Percentiles rank a stretch among this genome's conserved stretches.
These are phyloP conservation scores for Lateolabrax maculatus DNA, from an alignment of 2,797 vertebrate genomes.

Conservation along the genomic window DNA sequence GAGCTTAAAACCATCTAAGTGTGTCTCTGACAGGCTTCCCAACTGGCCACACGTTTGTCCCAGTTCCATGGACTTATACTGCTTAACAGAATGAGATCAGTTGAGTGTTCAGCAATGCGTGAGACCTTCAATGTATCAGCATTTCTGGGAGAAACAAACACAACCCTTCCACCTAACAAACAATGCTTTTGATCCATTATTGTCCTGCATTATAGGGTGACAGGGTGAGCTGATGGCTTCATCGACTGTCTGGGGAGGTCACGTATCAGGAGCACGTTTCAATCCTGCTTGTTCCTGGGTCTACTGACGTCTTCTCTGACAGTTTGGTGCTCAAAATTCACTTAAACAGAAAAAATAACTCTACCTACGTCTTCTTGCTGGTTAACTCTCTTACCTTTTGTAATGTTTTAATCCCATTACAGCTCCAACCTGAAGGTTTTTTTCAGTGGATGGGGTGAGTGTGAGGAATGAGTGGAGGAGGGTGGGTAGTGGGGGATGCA, in stretches of 20 bases:
- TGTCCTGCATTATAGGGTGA: neutral
- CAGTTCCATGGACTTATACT: neutral
- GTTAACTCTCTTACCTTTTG: conserved; percentile 15
- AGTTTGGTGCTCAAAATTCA: neutral
- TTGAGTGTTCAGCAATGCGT: neutral
- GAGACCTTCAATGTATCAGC: neutral
- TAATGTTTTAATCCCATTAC: conserved; percentile 57
- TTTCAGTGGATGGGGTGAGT: conserved; percentile 19
- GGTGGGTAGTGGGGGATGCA: conserved; percentile 36
- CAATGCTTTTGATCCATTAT: neutral
- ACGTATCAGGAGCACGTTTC: neutral
- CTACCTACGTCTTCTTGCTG: neutral
- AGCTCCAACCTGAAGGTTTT: conserved; percentile 43
- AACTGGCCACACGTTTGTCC: neutral
- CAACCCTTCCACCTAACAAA: neutral
- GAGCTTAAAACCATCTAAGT: neutral
- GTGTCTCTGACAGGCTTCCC: neutral
- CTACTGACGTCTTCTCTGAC: conserved; percentile 10
- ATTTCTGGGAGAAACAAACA: neutral
- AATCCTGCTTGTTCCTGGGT: neutral
- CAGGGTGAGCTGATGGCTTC: neutral
- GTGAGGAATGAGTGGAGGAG: conserved; percentile 12
- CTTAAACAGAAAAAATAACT: neutral
- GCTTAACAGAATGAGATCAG: too few relatives aligned
- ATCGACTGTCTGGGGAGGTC: neutral